phyloP scores from a whole-genome alignment of 1,140 invertebrate species.

The Apis cerana region DNA sequence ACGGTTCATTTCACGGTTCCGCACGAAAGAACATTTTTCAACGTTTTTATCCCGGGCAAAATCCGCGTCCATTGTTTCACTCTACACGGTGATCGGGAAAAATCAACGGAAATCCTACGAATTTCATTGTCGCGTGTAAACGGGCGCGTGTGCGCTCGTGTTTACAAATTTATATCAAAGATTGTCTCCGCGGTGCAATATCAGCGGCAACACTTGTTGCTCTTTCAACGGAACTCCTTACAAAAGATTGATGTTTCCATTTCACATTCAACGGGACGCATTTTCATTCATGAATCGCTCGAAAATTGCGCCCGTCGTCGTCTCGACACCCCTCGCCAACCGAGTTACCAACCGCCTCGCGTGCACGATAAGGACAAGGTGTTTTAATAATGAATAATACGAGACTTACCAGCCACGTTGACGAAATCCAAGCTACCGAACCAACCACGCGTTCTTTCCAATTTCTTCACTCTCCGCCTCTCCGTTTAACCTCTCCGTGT shows the following conservation, averaged over 20 bases:
- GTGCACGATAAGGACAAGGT: background rate
- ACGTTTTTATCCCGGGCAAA: no score
- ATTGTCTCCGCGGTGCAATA: constrained; percentile 44
- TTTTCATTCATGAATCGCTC: constrained; percentile 28
- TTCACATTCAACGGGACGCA: background rate
- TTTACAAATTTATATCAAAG: constrained; percentile 49
- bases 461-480: constrained; percentile 34
- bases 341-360: background rate
- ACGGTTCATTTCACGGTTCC: background rate
- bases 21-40: background rate
- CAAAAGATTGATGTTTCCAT: constrained; percentile 35
- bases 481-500: constrained; percentile 33
- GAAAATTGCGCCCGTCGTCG: background rate
- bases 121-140: background rate
- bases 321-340: background rate
- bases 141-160: background rate
- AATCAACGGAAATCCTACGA: background rate
- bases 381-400: background rate
- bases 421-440: constrained; percentile 1
- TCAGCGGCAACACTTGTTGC: constrained; percentile 61
- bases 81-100: no score
- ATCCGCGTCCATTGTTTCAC: background rate
- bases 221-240: constrained; percentile 47
- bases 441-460: constrained; percentile 9
- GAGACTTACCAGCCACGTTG: constrained; percentile 62